Evolutionary conservation across 2,113 vertebrate species (phyloP).

Genomic region (Zosterops pallidus): DNA sequence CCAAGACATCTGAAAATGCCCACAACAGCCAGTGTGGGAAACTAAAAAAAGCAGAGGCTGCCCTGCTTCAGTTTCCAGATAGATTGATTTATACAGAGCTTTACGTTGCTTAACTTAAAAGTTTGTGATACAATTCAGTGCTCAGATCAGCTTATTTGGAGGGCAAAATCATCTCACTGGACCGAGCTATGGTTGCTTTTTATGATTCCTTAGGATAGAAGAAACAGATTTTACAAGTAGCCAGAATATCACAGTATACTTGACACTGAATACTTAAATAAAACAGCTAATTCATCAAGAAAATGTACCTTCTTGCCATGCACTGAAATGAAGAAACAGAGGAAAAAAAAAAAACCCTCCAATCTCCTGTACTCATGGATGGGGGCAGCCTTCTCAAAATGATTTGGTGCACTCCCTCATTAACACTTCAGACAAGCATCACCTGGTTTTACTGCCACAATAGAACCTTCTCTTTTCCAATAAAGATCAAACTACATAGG

Average conservation of each 20-base stretch:
- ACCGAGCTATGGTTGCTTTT: background rate
- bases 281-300: background rate
- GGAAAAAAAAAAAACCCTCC: rapidly evolving
- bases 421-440: background rate
- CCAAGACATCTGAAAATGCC: background rate
- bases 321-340: background rate
- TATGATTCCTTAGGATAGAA: background rate
- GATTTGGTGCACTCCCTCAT: background rate
- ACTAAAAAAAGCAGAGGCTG: background rate
- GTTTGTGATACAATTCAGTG: background rate
- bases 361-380: background rate
- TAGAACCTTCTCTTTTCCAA: background rate
- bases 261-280: background rate
- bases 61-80: background rate
- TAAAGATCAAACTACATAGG: background rate
- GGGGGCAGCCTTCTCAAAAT: background rate
- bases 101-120: background rate
- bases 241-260: background rate
- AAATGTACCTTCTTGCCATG: background rate
- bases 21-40: background rate
- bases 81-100: background rate
- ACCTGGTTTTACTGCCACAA: background rate
- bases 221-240: background rate
- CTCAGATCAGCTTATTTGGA: background rate
- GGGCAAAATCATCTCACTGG: background rate